Evolutionary conservation across 1,140 invertebrate species (phyloP).

Genomic region (Drosophila nikananu): DNA sequence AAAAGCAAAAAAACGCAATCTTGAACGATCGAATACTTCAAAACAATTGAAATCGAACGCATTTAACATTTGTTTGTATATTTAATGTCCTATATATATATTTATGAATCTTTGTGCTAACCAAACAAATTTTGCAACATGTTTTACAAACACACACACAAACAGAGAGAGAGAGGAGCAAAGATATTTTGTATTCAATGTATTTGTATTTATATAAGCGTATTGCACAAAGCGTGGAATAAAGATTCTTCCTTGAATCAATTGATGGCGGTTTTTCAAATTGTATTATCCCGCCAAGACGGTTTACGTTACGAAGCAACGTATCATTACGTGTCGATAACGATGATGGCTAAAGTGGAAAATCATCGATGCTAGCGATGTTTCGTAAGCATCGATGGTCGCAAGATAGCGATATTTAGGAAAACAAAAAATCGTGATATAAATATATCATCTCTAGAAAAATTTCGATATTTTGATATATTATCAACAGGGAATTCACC

Average conservation of each 20-base stretch:
- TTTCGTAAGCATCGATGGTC: too few relatives aligned
- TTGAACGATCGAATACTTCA: constrained; percentile 43
- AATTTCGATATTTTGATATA: too few relatives aligned
- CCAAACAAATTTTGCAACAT: constrained; percentile 60
- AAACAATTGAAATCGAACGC: constrained; percentile 54
- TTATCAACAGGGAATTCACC: too few relatives aligned
- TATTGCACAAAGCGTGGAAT: constrained; percentile 63
- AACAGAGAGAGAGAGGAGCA: constrained; percentile 44
- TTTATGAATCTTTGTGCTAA: constrained; percentile 53
- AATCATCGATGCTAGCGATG: too few relatives aligned
- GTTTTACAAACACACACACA: constrained; percentile 60
- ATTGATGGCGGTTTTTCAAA: constrained; percentile 1
- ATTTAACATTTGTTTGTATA: constrained; percentile 67
- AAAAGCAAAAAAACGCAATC: constrained; percentile 19
- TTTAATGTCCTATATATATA: constrained; percentile 32
- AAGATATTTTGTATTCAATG: constrained; percentile 78
- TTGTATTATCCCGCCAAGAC: background rate
- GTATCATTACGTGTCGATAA: constrained; percentile 10
- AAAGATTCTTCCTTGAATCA: constrained; percentile 62
- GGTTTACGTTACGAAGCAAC: background rate
- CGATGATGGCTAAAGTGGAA: too few relatives aligned
- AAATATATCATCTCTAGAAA: too few relatives aligned
- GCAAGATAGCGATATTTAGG: too few relatives aligned
- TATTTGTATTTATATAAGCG: constrained; percentile 76
- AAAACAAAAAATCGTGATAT: too few relatives aligned